A percentile compares a stretch with the other conserved stretches of the same genome.
Conservation (phyloP, 2,113 vertebrate species). For the Trematomus loennbergii region DNA sequence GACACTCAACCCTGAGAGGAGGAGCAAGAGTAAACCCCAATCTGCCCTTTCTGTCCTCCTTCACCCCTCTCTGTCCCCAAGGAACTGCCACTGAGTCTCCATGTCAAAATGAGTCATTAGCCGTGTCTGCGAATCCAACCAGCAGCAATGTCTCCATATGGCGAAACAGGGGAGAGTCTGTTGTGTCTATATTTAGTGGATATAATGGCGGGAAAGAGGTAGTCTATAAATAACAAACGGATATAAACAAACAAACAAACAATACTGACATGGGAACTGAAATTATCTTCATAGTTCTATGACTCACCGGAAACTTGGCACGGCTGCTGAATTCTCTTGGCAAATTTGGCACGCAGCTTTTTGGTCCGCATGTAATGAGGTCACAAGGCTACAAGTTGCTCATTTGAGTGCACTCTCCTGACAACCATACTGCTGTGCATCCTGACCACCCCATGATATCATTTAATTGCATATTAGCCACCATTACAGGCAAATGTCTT, state of each 20-base stretch:
- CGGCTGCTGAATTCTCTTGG: neutral
- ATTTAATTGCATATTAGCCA: neutral
- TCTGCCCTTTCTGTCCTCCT: conserved; percentile 54
- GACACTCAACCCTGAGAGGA: conserved; percentile 56
- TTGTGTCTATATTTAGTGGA: conserved; percentile 32
- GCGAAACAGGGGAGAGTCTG: conserved; percentile 25
- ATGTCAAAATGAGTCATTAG: conserved; percentile 69
- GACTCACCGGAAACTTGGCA: conserved; percentile 5
- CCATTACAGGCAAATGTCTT: neutral
- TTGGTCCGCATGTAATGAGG: conserved; percentile 29
- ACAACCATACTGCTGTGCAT: conserved; percentile 15
- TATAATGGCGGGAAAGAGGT: conserved; percentile 3
- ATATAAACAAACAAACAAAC: conserved; percentile 28
- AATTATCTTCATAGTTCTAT: conserved; percentile 10
- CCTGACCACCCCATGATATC: neutral
- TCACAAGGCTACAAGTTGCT: conserved; percentile 11
- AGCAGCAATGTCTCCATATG: conserved; percentile 61
- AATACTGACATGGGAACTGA: conserved; percentile 32
- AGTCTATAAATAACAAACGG: conserved; percentile 36
- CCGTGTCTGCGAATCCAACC: conserved; percentile 61
- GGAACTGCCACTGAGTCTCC: conserved; percentile 65
- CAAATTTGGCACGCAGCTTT: conserved; percentile 5
- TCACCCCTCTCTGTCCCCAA: conserved; percentile 52
- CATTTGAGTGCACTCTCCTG: neutral
- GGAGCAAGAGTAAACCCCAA: conserved; percentile 55